Evolutionary conservation across 2,888 invertebrate species (phyloP).

Genomic region (Drosophila parthenogenetica): DNA sequence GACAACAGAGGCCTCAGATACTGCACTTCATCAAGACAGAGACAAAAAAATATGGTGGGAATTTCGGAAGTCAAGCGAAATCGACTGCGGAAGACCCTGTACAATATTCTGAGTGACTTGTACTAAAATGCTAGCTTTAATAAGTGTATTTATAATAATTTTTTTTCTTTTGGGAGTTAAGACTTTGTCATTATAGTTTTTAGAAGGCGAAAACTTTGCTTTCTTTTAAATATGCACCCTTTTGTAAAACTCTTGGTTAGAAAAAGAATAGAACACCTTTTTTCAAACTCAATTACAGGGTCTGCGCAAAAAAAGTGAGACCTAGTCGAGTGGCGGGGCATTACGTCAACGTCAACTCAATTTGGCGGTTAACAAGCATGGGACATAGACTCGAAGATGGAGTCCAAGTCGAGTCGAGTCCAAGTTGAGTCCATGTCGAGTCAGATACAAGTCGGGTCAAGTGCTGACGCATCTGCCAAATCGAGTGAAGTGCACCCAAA

Average conservation of each 20-base stretch:
- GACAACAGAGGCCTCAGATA: slow-evolving; percentile 57
- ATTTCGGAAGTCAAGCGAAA: not conserved
- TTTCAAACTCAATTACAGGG: not conserved
- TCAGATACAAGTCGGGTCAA: slow-evolving; percentile 62
- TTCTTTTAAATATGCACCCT: too few species aligned
- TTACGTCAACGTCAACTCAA: slow-evolving; percentile 79
- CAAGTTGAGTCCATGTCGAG: slow-evolving; percentile 24
- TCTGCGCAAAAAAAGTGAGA: slow-evolving; percentile 63
- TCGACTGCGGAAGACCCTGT: not conserved
- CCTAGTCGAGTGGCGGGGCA: slow-evolving; percentile 71
- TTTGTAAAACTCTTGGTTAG: too few species aligned
- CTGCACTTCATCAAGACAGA: slow-evolving; percentile 70
- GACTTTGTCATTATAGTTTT: too few species aligned
- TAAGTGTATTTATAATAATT: too few species aligned
- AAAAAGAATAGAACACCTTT: too few species aligned
- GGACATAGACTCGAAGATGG: slow-evolving; percentile 62
- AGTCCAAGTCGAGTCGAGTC: slow-evolving; percentile 25
- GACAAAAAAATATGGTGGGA: not conserved
- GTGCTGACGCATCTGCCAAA: slow-evolving; percentile 79
- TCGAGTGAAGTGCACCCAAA: slow-evolving; percentile 78
- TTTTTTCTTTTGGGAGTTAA: too few species aligned
- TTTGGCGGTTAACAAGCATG: slow-evolving; percentile 77
- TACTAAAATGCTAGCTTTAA: too few species aligned
- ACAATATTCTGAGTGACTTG: too few species aligned
- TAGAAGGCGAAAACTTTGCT: too few species aligned